Base-by-base conservation (phyloP, 2,797 vertebrate species). In the Hoplostethus mediterraneus region DNA sequence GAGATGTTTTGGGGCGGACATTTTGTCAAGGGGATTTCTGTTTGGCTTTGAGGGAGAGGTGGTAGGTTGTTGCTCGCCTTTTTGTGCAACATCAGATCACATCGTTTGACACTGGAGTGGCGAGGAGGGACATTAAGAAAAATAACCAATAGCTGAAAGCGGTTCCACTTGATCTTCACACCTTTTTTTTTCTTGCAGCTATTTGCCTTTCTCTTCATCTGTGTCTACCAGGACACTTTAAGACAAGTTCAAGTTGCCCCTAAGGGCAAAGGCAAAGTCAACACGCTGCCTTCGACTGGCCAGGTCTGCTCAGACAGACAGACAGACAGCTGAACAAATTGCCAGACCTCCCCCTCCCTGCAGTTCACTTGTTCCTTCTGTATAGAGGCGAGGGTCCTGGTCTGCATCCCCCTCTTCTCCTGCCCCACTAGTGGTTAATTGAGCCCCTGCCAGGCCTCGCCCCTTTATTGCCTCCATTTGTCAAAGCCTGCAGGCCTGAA, bases 391-490 rank as follows among this genome's bases (percentile, higher is more conserved):
- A 83, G 84, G 85, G 73, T 90, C 84, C 83, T 87, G 81, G 89
- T 90, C 87, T 79, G 55, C 89, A 79, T 86, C 85, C 89, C 86
- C 86, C 81, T 87, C 90, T 80, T 86, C 83, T 86, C 83, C 81
- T 80, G 64, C 81, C 74, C 83, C 86, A 87, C 82, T 87, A 87
- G 90, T 90, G 91, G 85, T 93, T 93, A 88, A 92, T 93, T 90
- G 89, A 93, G 86, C 90, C 82, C 90, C 87, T 89, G 92, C 93
- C 93, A 93, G 82, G 88, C 88, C 90, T 92, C 88, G 77, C 87
- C 90, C 90, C 77, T 94, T 93, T 93, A 94, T 92, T 90, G 89
- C 89, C 89, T 92, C 83, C 91, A 90, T 93, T 95, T 94, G 93
- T 95, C 93, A 93, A 90, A 90, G 89, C 87, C 86, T 71, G 67